phyloP scores from a whole-genome alignment of 2,113 vertebrate genomes.

The Mustelus asterias region DNA sequence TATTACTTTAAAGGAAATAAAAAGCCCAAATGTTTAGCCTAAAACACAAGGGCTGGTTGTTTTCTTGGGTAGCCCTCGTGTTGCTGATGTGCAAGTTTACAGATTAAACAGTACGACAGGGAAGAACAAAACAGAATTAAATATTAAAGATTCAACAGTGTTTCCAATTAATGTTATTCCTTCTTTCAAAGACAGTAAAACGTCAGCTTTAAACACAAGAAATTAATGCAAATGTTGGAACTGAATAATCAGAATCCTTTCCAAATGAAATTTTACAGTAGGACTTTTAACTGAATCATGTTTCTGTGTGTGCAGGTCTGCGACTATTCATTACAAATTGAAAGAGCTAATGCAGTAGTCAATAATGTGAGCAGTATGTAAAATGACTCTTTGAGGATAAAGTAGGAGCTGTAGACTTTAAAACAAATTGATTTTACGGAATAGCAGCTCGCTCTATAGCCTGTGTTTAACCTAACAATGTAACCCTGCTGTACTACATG shows the following conservation, averaged over 20 bases:
- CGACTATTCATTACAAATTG: slow-evolving; percentile 70
- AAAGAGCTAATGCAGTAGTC: slow-evolving; percentile 71
- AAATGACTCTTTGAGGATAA: slow-evolving; percentile 70
- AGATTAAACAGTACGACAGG: not conserved
- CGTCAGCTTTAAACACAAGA: not conserved
- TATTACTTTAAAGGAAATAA: not conserved
- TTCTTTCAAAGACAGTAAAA: not conserved
- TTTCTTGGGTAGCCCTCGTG: not conserved
- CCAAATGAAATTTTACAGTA: slow-evolving; percentile 24
- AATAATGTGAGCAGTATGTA: slow-evolving; percentile 61
- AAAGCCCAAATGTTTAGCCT: not conserved
- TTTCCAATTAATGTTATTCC: not conserved
- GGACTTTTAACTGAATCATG: slow-evolving; percentile 46
- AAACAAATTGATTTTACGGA: slow-evolving; percentile 89
- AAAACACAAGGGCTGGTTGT: not conserved
- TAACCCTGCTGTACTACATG: slow-evolving; percentile 87
- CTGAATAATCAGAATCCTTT: slow-evolving; percentile 26
- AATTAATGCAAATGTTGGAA: not conserved
- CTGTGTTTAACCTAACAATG: slow-evolving; percentile 92
- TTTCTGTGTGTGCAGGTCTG: slow-evolving; percentile 47
- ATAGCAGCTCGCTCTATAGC: slow-evolving; percentile 69
- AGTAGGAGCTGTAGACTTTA: slow-evolving; percentile 67
- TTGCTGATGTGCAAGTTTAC: not conserved
- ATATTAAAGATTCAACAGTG: not conserved
- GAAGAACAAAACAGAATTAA: not conserved